phyloP scores from a whole-genome alignment of 2,797 vertebrate genomes.

The Botia kubotai region DNA sequence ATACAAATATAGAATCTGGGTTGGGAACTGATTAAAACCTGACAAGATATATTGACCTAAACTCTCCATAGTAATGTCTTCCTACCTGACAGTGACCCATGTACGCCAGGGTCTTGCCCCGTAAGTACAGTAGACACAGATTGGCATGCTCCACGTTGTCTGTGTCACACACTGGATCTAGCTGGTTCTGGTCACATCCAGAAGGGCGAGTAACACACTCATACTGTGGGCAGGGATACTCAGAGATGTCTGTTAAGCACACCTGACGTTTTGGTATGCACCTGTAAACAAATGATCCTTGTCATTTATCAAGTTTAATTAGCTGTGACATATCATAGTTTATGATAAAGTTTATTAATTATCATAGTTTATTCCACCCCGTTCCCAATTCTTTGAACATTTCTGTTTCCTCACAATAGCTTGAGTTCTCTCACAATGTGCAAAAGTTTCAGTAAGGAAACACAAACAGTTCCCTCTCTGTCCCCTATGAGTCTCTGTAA shows the following conservation, averaged over 20 bases:
- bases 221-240: constrained; percentile 85
- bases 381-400: too few relatives aligned
- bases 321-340: too few relatives aligned
- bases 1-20: too few relatives aligned
- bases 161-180: constrained; percentile 91
- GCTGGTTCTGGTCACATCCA: constrained; percentile 82
- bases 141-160: constrained; percentile 86
- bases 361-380: too few relatives aligned
- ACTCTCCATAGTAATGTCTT: neutral
- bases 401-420: too few relatives aligned
- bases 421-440: too few relatives aligned
- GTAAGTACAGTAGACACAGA: constrained; percentile 88
- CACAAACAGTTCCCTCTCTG: too few relatives aligned
- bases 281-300: constrained; percentile 69
- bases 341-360: too few relatives aligned
- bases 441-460: too few relatives aligned
- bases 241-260: constrained; percentile 87
- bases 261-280: constrained; percentile 88
- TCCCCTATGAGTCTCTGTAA: too few relatives aligned
- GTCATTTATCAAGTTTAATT: too few relatives aligned
- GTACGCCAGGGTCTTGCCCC: constrained; percentile 90
- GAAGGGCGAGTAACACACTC: constrained; percentile 86
- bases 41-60: neutral
- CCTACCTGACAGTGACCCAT: constrained; percentile 92
- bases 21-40: too few relatives aligned